These are phyloP conservation scores for Podarcis muralis DNA, from an alignment of 2,113 vertebrate species.

Conservation along the genomic window DNA sequence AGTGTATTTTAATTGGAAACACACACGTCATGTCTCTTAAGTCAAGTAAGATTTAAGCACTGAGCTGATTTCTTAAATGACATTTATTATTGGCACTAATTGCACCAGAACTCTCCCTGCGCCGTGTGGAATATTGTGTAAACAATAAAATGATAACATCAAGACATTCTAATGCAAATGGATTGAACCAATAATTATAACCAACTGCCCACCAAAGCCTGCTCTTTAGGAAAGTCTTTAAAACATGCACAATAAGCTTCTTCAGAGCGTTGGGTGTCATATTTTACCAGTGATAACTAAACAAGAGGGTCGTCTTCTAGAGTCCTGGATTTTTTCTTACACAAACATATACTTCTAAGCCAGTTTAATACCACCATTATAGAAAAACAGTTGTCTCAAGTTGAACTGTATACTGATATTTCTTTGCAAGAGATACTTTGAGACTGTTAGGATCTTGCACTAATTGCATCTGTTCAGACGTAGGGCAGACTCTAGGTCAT, in stretches of 20 bases:
- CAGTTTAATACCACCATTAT: background rate
- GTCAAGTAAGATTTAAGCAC: background rate
- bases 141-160: background rate
- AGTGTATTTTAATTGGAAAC: background rate
- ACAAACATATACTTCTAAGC: background rate
- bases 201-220: background rate
- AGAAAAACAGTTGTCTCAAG: background rate
- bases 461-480: background rate
- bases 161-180: background rate
- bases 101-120: background rate
- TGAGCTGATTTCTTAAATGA: background rate
- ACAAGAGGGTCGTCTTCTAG: background rate
- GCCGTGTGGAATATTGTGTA: background rate
- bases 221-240: background rate
- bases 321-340: background rate
- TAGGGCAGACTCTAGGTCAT: background rate
- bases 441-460: background rate
- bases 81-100: background rate
- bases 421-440: background rate
- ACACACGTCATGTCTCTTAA: background rate
- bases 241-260: background rate
- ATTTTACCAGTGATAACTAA: background rate
- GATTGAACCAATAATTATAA: background rate
- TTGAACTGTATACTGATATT: background rate
- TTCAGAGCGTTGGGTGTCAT: background rate